Conservation (phyloP, 2,797 vertebrate species). For the Pampus argenteus region DNA sequence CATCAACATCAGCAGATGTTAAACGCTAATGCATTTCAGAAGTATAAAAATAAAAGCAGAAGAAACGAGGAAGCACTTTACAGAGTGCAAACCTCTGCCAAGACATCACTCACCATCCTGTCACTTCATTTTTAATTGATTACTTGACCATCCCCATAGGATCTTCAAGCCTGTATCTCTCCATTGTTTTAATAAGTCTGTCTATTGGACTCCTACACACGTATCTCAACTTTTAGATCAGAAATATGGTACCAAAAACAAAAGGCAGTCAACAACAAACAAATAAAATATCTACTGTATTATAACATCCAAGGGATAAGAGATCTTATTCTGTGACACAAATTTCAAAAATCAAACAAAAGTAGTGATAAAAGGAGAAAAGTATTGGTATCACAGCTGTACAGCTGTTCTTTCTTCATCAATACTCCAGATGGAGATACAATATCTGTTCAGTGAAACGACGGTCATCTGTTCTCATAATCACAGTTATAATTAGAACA, state of each 20-base stretch:
- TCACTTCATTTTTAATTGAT: slow-evolving; percentile 44
- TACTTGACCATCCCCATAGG: slow-evolving; percentile 9
- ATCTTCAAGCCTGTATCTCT: slow-evolving; percentile 27
- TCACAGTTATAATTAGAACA: slow-evolving; percentile 48
- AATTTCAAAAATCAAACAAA: slow-evolving; percentile 13
- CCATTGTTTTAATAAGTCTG: slow-evolving; percentile 24
- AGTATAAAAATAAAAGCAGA: slow-evolving; percentile 1
- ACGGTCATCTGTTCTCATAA: slow-evolving; percentile 48
- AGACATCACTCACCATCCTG: slow-evolving; percentile 41
- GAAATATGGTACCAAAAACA: background rate
- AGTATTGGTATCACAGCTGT: slow-evolving; percentile 29
- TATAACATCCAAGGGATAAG: no score
- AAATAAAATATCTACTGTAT: background rate
- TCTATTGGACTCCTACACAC: background rate
- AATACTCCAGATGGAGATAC: slow-evolving; percentile 54
- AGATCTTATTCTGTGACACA: slow-evolving; percentile 21
- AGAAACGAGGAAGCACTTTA: slow-evolving; percentile 31
- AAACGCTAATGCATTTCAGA: slow-evolving; percentile 5
- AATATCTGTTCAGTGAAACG: slow-evolving; percentile 45
- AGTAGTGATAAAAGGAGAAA: background rate
- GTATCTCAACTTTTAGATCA: background rate
- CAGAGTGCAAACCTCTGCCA: slow-evolving; percentile 26
- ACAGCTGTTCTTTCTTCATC: slow-evolving; percentile 54
- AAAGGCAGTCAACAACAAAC: no score
- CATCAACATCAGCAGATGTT: slow-evolving; percentile 5